Evolutionary conservation across 2,888 invertebrate genomes (phyloP), one percentile per base, ranked within the genome.

Genomic region (Abrostola triplasia): DNA sequence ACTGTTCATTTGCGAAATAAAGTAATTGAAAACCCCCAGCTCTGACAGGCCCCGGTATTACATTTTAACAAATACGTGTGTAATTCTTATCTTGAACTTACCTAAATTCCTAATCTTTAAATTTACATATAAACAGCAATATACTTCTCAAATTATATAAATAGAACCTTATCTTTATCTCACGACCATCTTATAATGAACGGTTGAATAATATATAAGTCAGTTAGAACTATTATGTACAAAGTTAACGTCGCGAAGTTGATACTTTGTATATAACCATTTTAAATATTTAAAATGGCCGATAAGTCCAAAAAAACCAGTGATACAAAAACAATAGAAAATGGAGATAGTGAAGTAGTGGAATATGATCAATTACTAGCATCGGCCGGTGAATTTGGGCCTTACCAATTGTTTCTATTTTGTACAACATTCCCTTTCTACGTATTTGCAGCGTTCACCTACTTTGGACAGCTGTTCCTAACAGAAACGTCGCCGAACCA

Each of bases 351-450:
- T 5, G 6, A 59, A 65, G 54, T 54, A 10, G 80, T 90, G 4
- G 84, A 88, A 49, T 91, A 89, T 55, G 92, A 91, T 59, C 77
- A 85, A 38, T 63, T 91, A 5, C 68, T 91, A 0, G 81, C 84
- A 0, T 76, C 88, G 0, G 91, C 91, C n/a, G 91, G 91, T 5
- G 87, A 89, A 74, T 87, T 91, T 38, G 91, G 91, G 7, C 70
- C 73, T 0, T 92, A 91, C 59, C 92, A 92, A 75, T 42, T 83
- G 41, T 78, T 87, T 11, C 65, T 92, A 5, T 89, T 88, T 69
- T 71, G 87, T 35, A 80, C 84, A 5, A 87, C 87, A 0, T 83
- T 83, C 24, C 91, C 91, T 0, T 91, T 92, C 67, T 89, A 90
- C 61, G 68, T 88, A 7, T 91, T 85, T 53, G 90, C 88, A 4